Evolutionary conservation across 2,888 invertebrate species (phyloP).

Genomic region (Eledona agricola): DNA sequence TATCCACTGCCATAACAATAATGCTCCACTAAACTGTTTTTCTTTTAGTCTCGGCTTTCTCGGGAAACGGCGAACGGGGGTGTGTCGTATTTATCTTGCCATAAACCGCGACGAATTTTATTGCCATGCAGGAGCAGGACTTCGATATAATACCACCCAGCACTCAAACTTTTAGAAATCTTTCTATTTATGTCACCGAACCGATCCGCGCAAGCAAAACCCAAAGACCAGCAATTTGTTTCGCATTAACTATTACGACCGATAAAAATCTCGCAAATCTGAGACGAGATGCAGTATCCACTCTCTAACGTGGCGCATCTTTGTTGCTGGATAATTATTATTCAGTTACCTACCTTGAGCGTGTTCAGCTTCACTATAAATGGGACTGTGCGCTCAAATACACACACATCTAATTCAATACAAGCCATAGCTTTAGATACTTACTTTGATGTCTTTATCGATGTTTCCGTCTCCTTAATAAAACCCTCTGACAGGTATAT

Average conservation of each 20-base stretch:
- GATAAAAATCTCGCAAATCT: too few species aligned
- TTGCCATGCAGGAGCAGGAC: conserved; percentile 13
- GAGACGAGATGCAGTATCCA: too few species aligned
- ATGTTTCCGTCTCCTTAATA: conserved; percentile 13
- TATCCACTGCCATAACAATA: conserved; percentile 28
- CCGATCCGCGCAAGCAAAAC: conserved; percentile 27
- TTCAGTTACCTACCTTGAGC: conserved; percentile 2
- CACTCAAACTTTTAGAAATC: conserved; percentile 30
- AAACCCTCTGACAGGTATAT: conserved; percentile 14
- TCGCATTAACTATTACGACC: conserved; percentile 4
- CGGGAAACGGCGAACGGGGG: conserved; percentile 14
- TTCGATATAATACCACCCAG: conserved; percentile 27
- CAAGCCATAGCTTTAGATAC: conserved; percentile 8
- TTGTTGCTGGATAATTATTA: conserved; percentile 16
- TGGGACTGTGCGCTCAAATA: conserved; percentile 11
- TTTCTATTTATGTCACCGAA: conserved; percentile 27
- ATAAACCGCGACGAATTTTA: conserved; percentile 30
- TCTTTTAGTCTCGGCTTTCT: conserved; percentile 17
- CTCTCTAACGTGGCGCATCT: too few species aligned
- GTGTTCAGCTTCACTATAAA: conserved; percentile 1
- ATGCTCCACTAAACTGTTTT: conserved; percentile 28
- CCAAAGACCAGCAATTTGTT: conserved; percentile 15
- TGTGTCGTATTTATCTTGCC: conserved; percentile 22
- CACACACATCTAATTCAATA: conserved; percentile 18
- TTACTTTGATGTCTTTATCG: conserved; percentile 25